Evolutionary conservation across 2,113 vertebrate species (phyloP).

Genomic region (Pseudorectes ferrugineus): DNA sequence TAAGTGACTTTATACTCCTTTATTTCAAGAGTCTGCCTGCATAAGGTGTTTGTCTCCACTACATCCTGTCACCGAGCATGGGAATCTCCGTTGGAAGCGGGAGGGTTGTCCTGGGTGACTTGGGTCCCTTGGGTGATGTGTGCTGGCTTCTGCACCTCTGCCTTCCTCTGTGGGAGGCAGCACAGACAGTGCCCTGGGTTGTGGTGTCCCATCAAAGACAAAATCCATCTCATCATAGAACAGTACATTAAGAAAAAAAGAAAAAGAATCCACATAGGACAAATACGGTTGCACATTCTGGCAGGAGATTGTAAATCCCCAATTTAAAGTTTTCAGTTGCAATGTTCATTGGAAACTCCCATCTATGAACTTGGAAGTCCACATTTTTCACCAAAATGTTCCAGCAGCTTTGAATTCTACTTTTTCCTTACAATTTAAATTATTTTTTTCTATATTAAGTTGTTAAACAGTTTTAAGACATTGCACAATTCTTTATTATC

Average conservation of each 20-base stretch:
- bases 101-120: not conserved
- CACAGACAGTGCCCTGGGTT: not conserved
- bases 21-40: not conserved
- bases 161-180: not conserved
- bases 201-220: not conserved
- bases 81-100: not conserved
- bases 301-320: not conserved
- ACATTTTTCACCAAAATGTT: not conserved
- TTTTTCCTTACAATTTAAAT: not conserved
- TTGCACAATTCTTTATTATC: constrained; percentile 22
- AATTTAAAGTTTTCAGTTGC: not conserved
- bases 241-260: not conserved
- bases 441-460: not conserved
- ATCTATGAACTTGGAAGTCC: not conserved
- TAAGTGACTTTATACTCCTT: not conserved
- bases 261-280: not conserved
- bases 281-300: fast-evolving
- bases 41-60: not conserved
- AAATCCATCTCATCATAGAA: not conserved
- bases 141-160: not conserved
- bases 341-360: not conserved
- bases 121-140: not conserved
- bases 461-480: not conserved
- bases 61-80: fast-evolving
- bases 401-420: not conserved